A percentile compares a stretch with the other conserved stretches of the same genome.
phyloP scores from a whole-genome alignment of 2,113 vertebrate genomes.

The Hypocryptadius cinnamomeus region DNA sequence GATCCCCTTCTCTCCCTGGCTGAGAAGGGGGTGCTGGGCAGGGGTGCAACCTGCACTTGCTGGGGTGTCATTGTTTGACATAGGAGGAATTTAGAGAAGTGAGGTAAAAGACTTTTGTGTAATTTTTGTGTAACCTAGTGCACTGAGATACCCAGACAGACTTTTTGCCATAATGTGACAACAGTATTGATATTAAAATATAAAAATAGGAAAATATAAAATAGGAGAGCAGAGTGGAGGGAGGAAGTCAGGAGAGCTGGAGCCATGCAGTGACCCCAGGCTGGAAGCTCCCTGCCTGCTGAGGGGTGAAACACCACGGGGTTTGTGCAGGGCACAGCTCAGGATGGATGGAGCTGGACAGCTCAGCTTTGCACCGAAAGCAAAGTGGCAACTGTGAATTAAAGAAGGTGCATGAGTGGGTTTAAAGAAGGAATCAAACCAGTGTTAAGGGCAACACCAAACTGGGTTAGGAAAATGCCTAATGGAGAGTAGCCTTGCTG shows the following conservation, averaged over 20 bases:
- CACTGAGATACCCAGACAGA: background rate
- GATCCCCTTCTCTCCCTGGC: background rate
- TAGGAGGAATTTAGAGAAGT: background rate
- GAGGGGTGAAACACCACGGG: conserved; percentile 31
- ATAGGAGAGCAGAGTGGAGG: background rate
- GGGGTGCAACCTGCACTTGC: background rate
- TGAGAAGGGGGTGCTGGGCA: background rate
- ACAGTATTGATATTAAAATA: background rate
- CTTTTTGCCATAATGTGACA: background rate
- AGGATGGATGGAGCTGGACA: conserved; percentile 9
- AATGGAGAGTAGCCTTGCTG: background rate
- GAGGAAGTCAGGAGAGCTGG: background rate
- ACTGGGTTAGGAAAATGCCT: background rate
- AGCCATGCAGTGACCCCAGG: background rate
- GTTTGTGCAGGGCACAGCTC: conserved; percentile 1
- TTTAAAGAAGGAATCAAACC: background rate
- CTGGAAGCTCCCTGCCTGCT: conserved; percentile 22
- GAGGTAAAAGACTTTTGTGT: background rate
- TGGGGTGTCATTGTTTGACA: background rate
- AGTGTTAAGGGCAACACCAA: background rate
- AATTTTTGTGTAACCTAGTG: background rate
- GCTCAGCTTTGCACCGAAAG: background rate
- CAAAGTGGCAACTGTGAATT: background rate
- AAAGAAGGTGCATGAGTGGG: background rate
- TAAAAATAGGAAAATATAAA: background rate